Evolutionary conservation across 2,888 invertebrate genomes (phyloP), one percentile per base, ranked within the genome.

Genomic region (Adelphocoris suturalis): DNA sequence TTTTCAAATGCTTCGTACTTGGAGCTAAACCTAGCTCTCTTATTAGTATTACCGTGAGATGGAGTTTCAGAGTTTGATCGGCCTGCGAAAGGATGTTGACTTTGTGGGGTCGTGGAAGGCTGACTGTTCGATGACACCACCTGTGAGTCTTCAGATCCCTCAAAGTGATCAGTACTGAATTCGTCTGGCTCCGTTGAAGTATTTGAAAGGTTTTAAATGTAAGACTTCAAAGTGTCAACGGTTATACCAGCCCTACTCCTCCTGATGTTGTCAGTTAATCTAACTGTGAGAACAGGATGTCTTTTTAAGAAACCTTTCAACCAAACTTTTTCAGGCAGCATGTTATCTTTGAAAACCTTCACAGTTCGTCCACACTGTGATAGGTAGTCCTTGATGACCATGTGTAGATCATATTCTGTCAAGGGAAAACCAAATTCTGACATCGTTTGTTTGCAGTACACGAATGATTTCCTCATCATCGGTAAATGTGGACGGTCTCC

Each of bases 341-440:
- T 37, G 90, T 92, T 92, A 84, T 92, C 84, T 19, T 27, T 84
- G 61, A 84, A 80, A 11, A 81, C 37, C 81, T 37, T 37, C 19
- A 81, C 84, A 37, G 46, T 48, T 55, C 84, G 84, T 47, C 84
- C 84, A 84, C 84, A 84, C 55, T 57, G 23, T 23, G 46, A 47
- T 57, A 84, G 52, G 81, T 81, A 81, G 55, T 23, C 23, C 23
- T 57, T 52, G 48, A 55, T 55, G 9, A 84, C 84, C 52, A 23
- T 84, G n/a, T 28, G 23, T 46, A 84, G n/a, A 37, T 84, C 84
- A 57, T 23, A 47, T 52, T 90, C 90, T 89, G 91, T 85, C 92
- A 92, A 75, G 52, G 92, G 92, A 91, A 92, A 92, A 14, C 92
- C 92, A 90, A 61, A 92, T 28, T 92, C 91, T 52, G 91, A 90